Conservation (phyloP, 2,888 invertebrate species). For the Stegophylla sp. region DNA sequence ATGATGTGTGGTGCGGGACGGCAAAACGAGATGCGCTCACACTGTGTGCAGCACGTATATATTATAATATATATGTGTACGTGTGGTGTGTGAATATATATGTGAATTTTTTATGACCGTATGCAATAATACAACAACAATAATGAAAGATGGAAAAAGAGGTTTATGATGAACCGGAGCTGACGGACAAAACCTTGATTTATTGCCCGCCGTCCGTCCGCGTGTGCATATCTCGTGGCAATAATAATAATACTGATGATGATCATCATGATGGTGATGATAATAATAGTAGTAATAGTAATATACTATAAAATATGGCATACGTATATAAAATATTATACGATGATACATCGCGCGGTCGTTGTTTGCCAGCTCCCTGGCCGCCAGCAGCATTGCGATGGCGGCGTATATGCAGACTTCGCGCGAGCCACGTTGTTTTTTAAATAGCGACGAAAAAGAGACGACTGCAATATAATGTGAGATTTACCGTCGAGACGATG, state of each 20-base stretch:
- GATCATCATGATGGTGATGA: no score
- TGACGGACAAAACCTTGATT: conserved; percentile 55
- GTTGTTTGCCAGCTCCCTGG: background rate
- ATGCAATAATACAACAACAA: background rate
- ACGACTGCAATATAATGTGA: conserved; percentile 17
- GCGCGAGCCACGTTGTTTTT: background rate
- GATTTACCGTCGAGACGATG: conserved; percentile 38
- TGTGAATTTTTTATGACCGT: conserved; percentile 27
- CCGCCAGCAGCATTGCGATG: no score
- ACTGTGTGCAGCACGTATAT: background rate
- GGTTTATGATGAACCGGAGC: conserved; percentile 51
- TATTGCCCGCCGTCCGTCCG: conserved; percentile 22
- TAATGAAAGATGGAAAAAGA: conserved; percentile 42
- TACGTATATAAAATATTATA: background rate
- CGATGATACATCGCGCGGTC: no score
- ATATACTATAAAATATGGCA: background rate
- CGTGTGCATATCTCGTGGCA: conserved; percentile 37
- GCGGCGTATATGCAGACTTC: background rate
- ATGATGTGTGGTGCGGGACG: conserved; percentile 30
- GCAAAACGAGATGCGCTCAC: background rate
- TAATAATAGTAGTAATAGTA: no score
- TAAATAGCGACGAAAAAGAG: conserved; percentile 1
- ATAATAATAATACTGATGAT: conserved; percentile 30
- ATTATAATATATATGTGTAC: background rate
- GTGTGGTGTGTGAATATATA: background rate